Conservation (phyloP, 2,797 vertebrate species). For the Hybognathus amarus region DNA sequence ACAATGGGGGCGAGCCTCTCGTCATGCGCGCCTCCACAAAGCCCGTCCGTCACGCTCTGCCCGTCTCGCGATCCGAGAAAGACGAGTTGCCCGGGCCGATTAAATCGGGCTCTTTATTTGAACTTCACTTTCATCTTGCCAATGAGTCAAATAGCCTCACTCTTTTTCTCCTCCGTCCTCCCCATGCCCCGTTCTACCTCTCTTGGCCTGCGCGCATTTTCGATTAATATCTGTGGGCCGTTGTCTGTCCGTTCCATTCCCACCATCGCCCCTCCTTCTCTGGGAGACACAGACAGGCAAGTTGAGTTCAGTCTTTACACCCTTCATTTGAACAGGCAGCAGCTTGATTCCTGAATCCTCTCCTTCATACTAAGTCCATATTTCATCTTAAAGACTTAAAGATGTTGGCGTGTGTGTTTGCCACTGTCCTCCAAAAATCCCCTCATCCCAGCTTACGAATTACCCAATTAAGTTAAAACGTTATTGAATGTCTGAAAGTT, state of each 20-base stretch:
- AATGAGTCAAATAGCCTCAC: slow-evolving; percentile 82
- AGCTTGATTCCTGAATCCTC: slow-evolving; percentile 17
- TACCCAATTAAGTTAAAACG: not conserved
- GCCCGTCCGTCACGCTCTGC: slow-evolving; percentile 77
- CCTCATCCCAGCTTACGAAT: too few relatives aligned
- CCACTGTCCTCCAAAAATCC: not conserved
- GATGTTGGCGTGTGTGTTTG: slow-evolving; percentile 12
- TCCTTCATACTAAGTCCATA: slow-evolving; percentile 34
- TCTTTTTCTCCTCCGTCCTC: slow-evolving; percentile 60
- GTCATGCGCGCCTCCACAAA: slow-evolving; percentile 83
- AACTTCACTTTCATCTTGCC: slow-evolving; percentile 90
- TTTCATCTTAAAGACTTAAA: slow-evolving; percentile 23
- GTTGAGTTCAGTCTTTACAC: slow-evolving; percentile 56
- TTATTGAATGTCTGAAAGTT: not conserved
- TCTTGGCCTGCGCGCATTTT: slow-evolving; percentile 85
- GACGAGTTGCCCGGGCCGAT: slow-evolving; percentile 85
- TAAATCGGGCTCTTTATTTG: slow-evolving; percentile 97
- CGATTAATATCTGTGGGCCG: slow-evolving; percentile 81
- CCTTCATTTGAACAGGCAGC: not conserved
- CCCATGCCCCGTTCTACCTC: slow-evolving; percentile 26
- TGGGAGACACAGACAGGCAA: slow-evolving; percentile 55
- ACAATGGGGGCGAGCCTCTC: slow-evolving; percentile 84
- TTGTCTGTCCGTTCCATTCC: slow-evolving; percentile 63
- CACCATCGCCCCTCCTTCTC: slow-evolving; percentile 63
- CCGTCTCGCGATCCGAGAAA: slow-evolving; percentile 72